Conservation (phyloP, 2,113 vertebrate species). For the Erythrolamprus reginae region DNA sequence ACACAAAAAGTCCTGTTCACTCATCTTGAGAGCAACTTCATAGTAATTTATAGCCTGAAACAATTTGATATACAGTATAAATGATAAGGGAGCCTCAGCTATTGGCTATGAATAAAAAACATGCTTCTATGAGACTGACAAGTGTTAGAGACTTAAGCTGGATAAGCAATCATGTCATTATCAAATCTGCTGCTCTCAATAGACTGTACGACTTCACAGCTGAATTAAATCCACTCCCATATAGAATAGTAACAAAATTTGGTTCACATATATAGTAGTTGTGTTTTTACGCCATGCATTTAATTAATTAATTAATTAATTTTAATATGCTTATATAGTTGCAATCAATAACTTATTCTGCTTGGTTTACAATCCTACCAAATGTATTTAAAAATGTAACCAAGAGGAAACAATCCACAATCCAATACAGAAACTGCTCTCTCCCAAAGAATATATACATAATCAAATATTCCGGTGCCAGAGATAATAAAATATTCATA, state of each 20-base stretch:
- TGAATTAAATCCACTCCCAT: background rate
- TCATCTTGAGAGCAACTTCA: slow-evolving; percentile 68
- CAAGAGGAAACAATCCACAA: background rate
- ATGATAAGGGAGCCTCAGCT: background rate
- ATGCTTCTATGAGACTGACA: background rate
- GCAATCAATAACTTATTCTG: background rate
- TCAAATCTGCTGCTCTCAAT: background rate
- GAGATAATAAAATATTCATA: background rate
- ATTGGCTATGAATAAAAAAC: background rate
- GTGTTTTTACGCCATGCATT: background rate
- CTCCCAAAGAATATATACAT: background rate
- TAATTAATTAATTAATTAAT: background rate
- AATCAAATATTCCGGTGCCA: background rate
- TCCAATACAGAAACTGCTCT: too few species aligned
- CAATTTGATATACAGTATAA: background rate
- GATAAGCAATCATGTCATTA: background rate
- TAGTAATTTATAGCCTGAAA: slow-evolving; percentile 72
- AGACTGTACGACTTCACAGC: background rate
- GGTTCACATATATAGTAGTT: background rate
- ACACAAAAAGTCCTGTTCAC: slow-evolving; percentile 65
- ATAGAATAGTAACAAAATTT: background rate
- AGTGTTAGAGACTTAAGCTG: background rate
- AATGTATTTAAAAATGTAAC: background rate
- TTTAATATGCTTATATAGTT: background rate
- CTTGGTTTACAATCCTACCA: background rate